Percentiles rank a stretch among this genome's conserved stretches.
phyloP scores from a whole-genome alignment of 2,888 invertebrate genomes.

The Archips xylosteana region DNA sequence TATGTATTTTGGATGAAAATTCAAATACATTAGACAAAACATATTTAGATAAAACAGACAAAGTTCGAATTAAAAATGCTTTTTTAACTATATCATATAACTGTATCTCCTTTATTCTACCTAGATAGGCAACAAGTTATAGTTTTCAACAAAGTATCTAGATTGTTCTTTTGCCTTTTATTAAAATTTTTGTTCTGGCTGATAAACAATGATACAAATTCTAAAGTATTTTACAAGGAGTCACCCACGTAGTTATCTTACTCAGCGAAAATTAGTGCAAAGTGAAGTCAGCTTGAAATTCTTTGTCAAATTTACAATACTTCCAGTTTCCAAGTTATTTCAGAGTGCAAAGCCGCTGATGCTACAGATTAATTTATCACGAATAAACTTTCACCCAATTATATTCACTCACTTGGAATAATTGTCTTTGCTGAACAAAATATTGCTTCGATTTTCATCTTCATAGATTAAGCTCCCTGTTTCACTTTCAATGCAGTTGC shows the following conservation, averaged over 20 bases:
- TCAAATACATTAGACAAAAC: too few relatives aligned
- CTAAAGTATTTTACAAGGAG: not conserved
- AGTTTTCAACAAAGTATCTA: too few relatives aligned
- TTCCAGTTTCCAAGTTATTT: slow-evolving; percentile 9
- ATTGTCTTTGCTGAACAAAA: not conserved
- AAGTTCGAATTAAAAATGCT: too few relatives aligned
- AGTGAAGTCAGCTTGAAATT: slow-evolving; percentile 16
- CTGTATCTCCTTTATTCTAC: not conserved
- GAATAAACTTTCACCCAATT: not conserved
- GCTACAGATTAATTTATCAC: slow-evolving; percentile 5
- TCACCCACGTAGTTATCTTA: slow-evolving; percentile 17
- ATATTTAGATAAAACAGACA: too few relatives aligned
- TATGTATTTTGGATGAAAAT: too few relatives aligned
- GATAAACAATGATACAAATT: not conserved
- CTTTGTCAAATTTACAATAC: slow-evolving; percentile 9
- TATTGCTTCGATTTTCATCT: too few relatives aligned
- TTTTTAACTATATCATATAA: too few relatives aligned
- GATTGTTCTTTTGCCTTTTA: not conserved
- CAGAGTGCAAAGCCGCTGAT: not conserved
- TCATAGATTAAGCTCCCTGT: too few relatives aligned
- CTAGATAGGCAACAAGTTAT: too few relatives aligned
- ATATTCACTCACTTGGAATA: not conserved
- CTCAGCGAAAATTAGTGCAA: slow-evolving; percentile 24
- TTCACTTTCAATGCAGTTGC: too few relatives aligned
- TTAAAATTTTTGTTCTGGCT: not conserved